phyloP scores from a whole-genome alignment of 2,113 vertebrate genomes.

The Colinus virginianus region DNA sequence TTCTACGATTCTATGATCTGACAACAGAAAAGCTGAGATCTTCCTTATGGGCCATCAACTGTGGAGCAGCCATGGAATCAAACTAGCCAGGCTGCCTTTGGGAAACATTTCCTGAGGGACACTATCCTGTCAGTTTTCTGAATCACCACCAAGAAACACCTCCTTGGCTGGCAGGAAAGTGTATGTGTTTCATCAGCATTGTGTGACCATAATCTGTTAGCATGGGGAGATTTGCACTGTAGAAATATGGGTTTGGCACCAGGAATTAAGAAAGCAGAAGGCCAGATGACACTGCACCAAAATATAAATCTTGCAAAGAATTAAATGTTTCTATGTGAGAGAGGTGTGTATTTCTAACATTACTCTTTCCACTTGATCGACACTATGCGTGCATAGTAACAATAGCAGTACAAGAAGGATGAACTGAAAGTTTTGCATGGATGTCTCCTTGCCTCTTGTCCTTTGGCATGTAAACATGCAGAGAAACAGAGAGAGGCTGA shows the following conservation, averaged over 20 bases:
- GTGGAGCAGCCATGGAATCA: fast-evolving
- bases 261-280: not conserved
- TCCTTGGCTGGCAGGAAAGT: slow-evolving; percentile 3
- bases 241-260: slow-evolving; percentile 18
- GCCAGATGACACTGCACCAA: slow-evolving; percentile 7
- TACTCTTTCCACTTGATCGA: not conserved
- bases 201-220: too few species aligned
- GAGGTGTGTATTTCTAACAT: not conserved
- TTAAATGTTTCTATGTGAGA: not conserved
- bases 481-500: not conserved
- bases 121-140: not conserved
- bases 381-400: not conserved
- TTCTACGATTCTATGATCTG: not conserved
- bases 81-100: not conserved
- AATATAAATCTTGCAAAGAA: slow-evolving; percentile 16
- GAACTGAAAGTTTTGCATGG: not conserved
- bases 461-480: not conserved
- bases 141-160: slow-evolving; percentile 17
- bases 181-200: not conserved
- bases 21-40: not conserved
- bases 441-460: not conserved
- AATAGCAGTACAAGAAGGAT: not conserved
- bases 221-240: not conserved
- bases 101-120: not conserved
- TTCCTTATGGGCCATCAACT: fast-evolving